phyloP scores from a whole-genome alignment of 2,888 invertebrate genomes.

The Heliconius erato region DNA sequence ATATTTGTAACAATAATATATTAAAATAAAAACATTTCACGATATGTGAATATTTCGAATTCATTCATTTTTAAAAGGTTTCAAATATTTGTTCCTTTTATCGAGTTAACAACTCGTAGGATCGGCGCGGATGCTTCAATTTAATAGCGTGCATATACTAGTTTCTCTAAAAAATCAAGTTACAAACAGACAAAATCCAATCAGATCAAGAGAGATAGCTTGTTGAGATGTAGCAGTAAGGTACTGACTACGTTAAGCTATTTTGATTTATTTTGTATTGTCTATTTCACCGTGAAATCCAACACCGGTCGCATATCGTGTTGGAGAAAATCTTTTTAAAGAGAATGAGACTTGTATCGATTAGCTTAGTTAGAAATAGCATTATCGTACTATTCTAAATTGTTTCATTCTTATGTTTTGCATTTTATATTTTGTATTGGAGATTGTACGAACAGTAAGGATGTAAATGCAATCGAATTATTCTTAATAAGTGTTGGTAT shows the following conservation, averaged over 20 bases:
- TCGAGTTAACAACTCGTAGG: slow-evolving; percentile 45
- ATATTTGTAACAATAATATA: neutral
- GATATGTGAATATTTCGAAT: neutral
- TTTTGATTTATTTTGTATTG: slow-evolving; percentile 26
- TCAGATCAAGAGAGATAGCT: slow-evolving; percentile 11
- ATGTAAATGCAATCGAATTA: slow-evolving; percentile 71
- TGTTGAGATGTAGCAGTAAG: slow-evolving; percentile 3
- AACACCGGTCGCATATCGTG: neutral
- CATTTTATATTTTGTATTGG: neutral
- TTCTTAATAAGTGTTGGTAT: slow-evolving; percentile 76
- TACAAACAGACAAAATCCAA: slow-evolving; percentile 40
- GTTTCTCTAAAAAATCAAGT: slow-evolving; percentile 27
- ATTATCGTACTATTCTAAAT: neutral
- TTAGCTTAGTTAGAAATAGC: slow-evolving; percentile 2
- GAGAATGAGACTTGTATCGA: neutral
- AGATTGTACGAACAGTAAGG: slow-evolving; percentile 30
- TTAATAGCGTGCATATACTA: slow-evolving; percentile 40
- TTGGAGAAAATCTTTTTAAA: neutral
- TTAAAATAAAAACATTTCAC: neutral
- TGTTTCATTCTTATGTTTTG: neutral
- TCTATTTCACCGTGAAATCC: slow-evolving; percentile 13
- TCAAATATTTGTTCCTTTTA: slow-evolving; percentile 37
- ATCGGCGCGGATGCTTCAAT: slow-evolving; percentile 42
- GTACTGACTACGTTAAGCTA: neutral
- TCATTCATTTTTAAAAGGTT: too few relatives aligned